Conservation (phyloP, 2,113 vertebrate species). For the Polypterus bichir region DNA sequence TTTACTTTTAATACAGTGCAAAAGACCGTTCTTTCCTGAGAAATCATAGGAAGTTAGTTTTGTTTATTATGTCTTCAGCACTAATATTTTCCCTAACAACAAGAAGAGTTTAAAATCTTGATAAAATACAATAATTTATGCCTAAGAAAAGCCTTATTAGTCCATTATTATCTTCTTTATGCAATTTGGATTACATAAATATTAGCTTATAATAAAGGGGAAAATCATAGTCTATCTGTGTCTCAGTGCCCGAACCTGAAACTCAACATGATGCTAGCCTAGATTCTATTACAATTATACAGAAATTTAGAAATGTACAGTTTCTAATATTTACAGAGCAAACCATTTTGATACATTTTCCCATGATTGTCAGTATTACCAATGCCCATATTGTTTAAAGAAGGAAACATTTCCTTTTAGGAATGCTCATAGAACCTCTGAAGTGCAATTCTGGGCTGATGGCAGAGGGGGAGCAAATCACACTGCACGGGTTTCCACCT, state of each 20-base stretch:
- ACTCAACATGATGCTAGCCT: not conserved
- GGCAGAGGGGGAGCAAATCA: constrained; percentile 36
- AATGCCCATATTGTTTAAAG: constrained; percentile 32
- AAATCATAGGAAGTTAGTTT: constrained; percentile 35
- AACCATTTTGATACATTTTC: not conserved
- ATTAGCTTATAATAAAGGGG: no score
- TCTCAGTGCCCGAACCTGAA: constrained; percentile 28
- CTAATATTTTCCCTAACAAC: no score
- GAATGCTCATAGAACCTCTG: constrained; percentile 48
- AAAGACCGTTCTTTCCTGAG: constrained; percentile 51
- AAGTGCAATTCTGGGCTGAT: constrained; percentile 42
- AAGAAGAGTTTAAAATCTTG: no score
- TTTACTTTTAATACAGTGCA: constrained; percentile 47
- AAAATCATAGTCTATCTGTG: no score
- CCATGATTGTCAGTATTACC: constrained; percentile 6
- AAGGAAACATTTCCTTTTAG: constrained; percentile 32
- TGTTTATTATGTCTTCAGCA: constrained; percentile 6
- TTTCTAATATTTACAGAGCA: no score
- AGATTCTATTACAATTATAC: not conserved
- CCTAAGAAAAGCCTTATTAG: no score
- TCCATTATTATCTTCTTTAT: no score
- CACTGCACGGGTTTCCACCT: constrained; percentile 82
- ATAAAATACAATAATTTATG: no score
- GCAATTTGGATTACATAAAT: no score
- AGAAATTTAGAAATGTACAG: no score